A percentile compares a stretch with the other conserved stretches of the same genome.
phyloP scores from a whole-genome alignment of 2,113 vertebrate genomes.

The Hippocampus comes region DNA sequence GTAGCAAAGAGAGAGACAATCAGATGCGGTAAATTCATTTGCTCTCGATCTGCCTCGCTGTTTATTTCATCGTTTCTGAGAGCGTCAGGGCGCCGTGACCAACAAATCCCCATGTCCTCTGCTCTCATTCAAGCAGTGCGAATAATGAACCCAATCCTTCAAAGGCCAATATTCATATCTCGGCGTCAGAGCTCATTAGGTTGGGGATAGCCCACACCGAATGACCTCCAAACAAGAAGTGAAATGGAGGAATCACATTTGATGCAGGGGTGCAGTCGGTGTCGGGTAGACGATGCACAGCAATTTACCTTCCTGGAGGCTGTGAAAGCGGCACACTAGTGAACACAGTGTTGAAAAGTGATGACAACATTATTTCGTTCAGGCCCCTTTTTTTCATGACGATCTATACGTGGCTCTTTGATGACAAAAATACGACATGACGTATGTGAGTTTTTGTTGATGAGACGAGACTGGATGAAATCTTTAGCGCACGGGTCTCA shows the following conservation, averaged over 20 bases:
- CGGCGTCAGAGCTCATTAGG: constrained; percentile 60
- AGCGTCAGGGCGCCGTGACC: constrained; percentile 22
- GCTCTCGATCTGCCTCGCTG: constrained; percentile 10
- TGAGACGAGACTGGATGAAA: too few relatives aligned
- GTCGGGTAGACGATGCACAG: constrained; percentile 23
- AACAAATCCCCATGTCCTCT: not conserved
- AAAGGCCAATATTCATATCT: constrained; percentile 46
- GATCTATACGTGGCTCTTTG: too few relatives aligned
- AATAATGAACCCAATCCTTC: constrained; percentile 57
- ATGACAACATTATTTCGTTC: too few relatives aligned
- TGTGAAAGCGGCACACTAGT: not conserved
- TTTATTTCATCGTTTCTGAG: constrained; percentile 23
- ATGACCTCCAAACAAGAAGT: constrained; percentile 43
- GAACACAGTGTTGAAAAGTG: not conserved
- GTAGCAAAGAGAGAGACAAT: constrained; percentile 11
- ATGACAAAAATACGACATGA: too few relatives aligned
- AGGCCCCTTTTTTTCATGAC: too few relatives aligned
- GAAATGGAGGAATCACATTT: constrained; percentile 20
- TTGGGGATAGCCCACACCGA: constrained; percentile 30
- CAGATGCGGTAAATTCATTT: constrained; percentile 8
- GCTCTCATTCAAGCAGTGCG: constrained; percentile 16
- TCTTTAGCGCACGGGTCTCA: too few relatives aligned
- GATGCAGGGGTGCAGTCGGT: constrained; percentile 26
- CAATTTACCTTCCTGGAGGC: constrained; percentile 34
- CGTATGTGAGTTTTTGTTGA: too few relatives aligned